Evolutionary conservation across 2,113 vertebrate species (phyloP), one percentile per base, ranked within the genome.

Genomic region (Nestor notabilis): DNA sequence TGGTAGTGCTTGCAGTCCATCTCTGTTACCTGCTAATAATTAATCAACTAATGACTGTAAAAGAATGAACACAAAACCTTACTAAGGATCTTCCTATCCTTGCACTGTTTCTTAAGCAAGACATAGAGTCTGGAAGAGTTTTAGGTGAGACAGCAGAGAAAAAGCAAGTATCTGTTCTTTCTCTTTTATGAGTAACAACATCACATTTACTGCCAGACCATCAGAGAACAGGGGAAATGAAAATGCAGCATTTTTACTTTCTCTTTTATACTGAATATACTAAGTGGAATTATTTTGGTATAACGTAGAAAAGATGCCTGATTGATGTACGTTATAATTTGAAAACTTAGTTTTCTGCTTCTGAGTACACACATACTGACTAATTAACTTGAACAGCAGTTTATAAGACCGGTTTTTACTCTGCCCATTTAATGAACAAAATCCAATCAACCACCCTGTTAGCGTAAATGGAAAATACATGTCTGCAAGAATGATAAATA

Each of bases 371-470:
- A 86, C 28, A 56, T 80, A 87, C 77, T 95, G 94, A 78, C 89
- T 96, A 97, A 97, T 97, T 97, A 97, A 95, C 89, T 95, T 93
- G 89, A 97, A 95, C 75, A 92, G 91, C 93, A 91, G 83, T 97
- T 97, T 95, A 78, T 96, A 95, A 97, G 86, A 96, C 83, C 75
- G 85, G 84, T 86, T 98, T 97, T 97, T 92, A 97, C 92, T 97
- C 92, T 95, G 64, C 75, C 94, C 81, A 95, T 95, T 97, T 97
- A 98, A 98, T 97, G 97, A 98, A 96, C 80, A 95, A 96, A 98
- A 98, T 97, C 96, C 97, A 97, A 97, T 98, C 97, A 97, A 97
- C 87, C 83, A 92, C 90, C 86, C 95, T 96, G 87, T 97, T 97
- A 98, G 85, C 7, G 46, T 97, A 98, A 97, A 96, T 98, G 83